Percentiles rank a stretch among this genome's conserved stretches.
phyloP scores from a whole-genome alignment of 2,888 invertebrate species.

The Eretmocerus hayati region DNA sequence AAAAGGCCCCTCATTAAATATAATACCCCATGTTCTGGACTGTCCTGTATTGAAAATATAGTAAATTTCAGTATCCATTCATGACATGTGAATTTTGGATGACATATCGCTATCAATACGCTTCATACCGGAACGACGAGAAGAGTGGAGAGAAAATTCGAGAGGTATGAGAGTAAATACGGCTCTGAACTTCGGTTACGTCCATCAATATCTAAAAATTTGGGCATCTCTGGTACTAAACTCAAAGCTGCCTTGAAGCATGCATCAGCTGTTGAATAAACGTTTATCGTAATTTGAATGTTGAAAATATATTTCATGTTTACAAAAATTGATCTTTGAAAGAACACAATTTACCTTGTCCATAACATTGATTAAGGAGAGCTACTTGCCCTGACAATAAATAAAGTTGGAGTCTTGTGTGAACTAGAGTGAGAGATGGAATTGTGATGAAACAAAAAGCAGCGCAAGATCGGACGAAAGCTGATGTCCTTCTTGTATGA shows the following conservation, averaged over 20 bases:
- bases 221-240: constrained; percentile 71
- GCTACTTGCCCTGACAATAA: constrained; percentile 84
- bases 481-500: constrained; percentile 72
- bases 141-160: constrained; percentile 74
- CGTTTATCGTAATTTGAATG: not conserved
- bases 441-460: constrained; percentile 95
- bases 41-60: constrained; percentile 58
- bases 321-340: not conserved
- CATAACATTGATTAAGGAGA: constrained; percentile 79
- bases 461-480: constrained; percentile 87
- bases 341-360: constrained; percentile 63
- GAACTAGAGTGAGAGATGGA: constrained; percentile 83
- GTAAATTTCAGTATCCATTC: too few species aligned
- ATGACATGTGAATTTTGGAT: not conserved
- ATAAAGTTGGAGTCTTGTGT: constrained; percentile 75
- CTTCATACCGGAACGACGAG: constrained; percentile 69
- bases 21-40: constrained; percentile 79
- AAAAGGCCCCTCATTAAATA: constrained; percentile 74
- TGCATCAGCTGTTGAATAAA: constrained; percentile 67
- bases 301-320: not conserved
- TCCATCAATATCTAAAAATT: constrained; percentile 64
- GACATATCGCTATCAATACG: not conserved
- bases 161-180: constrained; percentile 63
- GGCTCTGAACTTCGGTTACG: constrained; percentile 67
- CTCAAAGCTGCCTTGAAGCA: constrained; percentile 85